Evolutionary conservation across 2,888 invertebrate species (phyloP), one percentile per base, ranked within the genome.

Genomic region (Tillus elongatus): DNA sequence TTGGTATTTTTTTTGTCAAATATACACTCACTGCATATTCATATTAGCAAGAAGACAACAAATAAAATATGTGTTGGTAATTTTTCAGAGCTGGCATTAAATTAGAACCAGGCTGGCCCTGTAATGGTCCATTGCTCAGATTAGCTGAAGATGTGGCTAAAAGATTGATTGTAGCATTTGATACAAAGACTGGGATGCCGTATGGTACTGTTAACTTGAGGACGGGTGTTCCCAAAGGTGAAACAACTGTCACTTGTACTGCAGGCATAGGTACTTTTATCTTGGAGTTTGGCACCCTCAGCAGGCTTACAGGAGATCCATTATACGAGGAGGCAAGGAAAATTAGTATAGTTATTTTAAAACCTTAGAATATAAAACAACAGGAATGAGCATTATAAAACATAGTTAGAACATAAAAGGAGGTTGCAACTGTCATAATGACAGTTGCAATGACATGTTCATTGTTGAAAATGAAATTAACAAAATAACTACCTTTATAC

Each of bases 231-330:
- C 97, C 97, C 0, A 74, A 75, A 16, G 90, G 88, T 4, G 98
- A 99, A 68, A 98, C 98, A 0, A 82, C 91, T 24, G 78, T 98
- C 1, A 98, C 97, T 0, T 97, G 97, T 60, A 96, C 97, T 0
- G 98, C 98, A 9, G 95, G 97, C 1, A 90, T 97, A 27, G 96
- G 96, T 1, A 98, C 98, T 2, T 97, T 90, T 62, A 78, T 98
- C 26, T 71, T 99, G 10, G 98, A 98, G 66, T 97, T 98, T 71
- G 96, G 93, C 1, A 82, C 96, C 0, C 69, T 97, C 4, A 91
- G 91, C 51, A 73, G 92, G 41, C 73, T 97, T 1, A 96, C 96
- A 4, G 96, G 95, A 3, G 88, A 92, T 68, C 85, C 91, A 0
- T 69, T 93, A 16, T 98, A 92, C 70, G 96, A 98, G 71, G 87